These are phyloP conservation scores for Gambusia holbrooki DNA, from an alignment of 2,113 vertebrate species.

Conservation along the genomic window DNA sequence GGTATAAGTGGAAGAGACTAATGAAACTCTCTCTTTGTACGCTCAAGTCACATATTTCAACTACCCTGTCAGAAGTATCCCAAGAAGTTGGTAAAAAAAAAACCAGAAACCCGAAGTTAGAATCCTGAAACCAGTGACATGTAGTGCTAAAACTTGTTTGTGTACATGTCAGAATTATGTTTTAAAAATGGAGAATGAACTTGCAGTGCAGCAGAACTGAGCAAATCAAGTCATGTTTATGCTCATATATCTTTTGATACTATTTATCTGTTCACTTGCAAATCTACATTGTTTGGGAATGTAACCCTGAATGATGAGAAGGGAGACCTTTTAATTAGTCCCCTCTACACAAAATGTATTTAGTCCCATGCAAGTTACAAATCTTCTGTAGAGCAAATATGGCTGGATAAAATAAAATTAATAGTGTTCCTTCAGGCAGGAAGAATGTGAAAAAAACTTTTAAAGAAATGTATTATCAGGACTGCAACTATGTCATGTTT, in stretches of 20 bases:
- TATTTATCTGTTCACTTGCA: slow-evolving; percentile 36
- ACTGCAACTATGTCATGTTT: slow-evolving; percentile 39
- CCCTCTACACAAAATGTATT: slow-evolving; percentile 34
- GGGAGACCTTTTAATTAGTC: slow-evolving; percentile 39
- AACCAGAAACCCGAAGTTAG: no score
- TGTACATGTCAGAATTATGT: no score
- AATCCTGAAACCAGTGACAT: no score
- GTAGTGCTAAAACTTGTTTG: no score
- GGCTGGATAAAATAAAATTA: slow-evolving; percentile 29
- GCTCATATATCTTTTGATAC: slow-evolving; percentile 51
- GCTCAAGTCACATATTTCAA: no score
- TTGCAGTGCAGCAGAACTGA: slow-evolving; percentile 36
- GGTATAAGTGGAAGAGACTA: no score
- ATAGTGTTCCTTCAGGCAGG: slow-evolving; percentile 8
- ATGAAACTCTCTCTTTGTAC: no score
- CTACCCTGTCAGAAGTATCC: no score
- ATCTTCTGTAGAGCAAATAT: slow-evolving; percentile 39
- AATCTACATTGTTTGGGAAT: slow-evolving; percentile 28
- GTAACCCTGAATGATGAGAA: slow-evolving; percentile 52
- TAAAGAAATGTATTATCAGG: slow-evolving; percentile 33
- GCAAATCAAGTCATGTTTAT: slow-evolving; percentile 39
- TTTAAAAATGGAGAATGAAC: slow-evolving; percentile 12
- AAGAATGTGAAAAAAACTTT: slow-evolving; percentile 23
- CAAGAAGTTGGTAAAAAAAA: no score
- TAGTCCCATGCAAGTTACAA: slow-evolving; percentile 20